Conservation (phyloP, 2,113 vertebrate species). For the Nothoprocta pentlandii region DNA sequence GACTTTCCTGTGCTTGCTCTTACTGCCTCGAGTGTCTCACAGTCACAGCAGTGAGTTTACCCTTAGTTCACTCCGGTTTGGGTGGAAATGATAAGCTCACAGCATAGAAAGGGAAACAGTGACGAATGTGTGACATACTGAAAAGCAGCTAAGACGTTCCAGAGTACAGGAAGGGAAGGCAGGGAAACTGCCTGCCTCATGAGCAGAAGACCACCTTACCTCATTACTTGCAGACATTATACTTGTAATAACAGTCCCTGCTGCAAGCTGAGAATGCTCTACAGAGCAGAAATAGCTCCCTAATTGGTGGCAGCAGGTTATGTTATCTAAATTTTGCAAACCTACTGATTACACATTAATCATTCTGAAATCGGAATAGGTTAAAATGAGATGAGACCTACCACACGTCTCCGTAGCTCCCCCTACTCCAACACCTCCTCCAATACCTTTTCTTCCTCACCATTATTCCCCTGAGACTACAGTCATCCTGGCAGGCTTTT, state of each 20-base stretch:
- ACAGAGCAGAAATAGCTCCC: neutral
- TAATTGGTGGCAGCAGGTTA: slow-evolving; percentile 61
- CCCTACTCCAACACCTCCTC: neutral
- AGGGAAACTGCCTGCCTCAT: neutral
- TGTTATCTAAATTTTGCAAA: neutral
- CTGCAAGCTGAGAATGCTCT: neutral
- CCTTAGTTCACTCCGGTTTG: neutral
- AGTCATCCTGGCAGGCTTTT: neutral
- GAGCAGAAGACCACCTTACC: neutral
- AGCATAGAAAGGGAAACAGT: neutral
- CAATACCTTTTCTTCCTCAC: neutral
- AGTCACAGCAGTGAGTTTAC: neutral
- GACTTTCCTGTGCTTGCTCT: fast-evolving
- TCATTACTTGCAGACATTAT: neutral
- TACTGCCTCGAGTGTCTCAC: fast-evolving
- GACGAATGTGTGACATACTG: neutral
- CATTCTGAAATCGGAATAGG: neutral
- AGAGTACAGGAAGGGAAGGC: neutral
- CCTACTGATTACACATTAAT: neutral
- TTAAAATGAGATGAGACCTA: neutral
- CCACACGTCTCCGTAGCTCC: neutral
- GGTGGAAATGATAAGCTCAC: neutral
- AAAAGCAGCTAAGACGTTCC: neutral
- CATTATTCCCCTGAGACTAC: neutral
- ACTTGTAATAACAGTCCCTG: neutral